A percentile compares a stretch with the other conserved stretches of the same genome.
These are phyloP conservation scores for Ficedula albicollis DNA, from an alignment of 2,797 vertebrate species.

Conservation along the genomic window DNA sequence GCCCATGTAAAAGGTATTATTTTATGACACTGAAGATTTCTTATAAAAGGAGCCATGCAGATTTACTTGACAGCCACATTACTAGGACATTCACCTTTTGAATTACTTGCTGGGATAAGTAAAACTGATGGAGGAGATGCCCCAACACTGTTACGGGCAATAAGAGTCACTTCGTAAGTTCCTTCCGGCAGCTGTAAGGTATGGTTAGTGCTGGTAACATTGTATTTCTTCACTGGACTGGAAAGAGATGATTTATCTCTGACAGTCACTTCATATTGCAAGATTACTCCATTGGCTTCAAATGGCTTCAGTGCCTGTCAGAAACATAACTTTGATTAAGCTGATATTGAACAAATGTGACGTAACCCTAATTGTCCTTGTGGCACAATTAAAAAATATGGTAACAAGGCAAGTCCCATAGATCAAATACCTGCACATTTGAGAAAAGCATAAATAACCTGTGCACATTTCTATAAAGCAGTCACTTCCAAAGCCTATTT, in stretches of 20 bases:
- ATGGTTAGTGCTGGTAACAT: constrained; percentile 60
- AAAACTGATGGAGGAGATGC: constrained; percentile 77
- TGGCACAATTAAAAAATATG: not conserved
- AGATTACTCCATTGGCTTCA: constrained; percentile 84
- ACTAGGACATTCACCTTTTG: constrained; percentile 64
- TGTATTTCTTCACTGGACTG: not conserved
- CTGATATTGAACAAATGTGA: not conserved
- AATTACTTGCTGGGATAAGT: constrained; percentile 66
- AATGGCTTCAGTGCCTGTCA: constrained; percentile 79
- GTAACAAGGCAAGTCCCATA: not conserved
- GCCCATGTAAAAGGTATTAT: not conserved
- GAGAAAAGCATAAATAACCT: not conserved
- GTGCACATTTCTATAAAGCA: not conserved
- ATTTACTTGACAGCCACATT: not conserved
- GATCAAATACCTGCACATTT: not conserved
- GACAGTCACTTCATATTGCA: constrained; percentile 77
- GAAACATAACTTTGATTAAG: not conserved
- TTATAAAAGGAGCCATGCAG: not conserved
- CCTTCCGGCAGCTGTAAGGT: constrained; percentile 50
- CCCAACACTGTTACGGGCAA: constrained; percentile 81
- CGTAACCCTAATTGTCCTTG: accelerated
- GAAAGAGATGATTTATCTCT: constrained; percentile 18
- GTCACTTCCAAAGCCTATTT: not conserved
- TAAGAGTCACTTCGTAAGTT: constrained; percentile 64
- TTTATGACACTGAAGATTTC: not conserved